These are phyloP conservation scores for Macropus fuliginosus DNA, from an alignment of 2,797 vertebrate species.

Conservation along the genomic window DNA sequence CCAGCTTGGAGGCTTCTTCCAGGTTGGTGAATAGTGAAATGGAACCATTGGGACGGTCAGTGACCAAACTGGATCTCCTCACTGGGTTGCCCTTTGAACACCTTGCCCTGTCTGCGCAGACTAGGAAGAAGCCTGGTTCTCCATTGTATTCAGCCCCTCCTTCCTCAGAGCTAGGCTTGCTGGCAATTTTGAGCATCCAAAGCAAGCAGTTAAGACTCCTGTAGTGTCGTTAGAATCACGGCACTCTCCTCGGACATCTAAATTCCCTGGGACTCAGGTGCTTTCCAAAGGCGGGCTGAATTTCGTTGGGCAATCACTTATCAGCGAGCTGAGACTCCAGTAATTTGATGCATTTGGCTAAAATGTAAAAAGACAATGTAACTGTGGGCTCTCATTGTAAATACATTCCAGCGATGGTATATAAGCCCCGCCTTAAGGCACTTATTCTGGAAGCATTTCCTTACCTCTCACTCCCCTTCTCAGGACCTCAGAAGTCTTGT, in stretches of 20 bases:
- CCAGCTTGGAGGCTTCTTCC: too few species aligned
- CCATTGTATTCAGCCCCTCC: constrained; percentile 60
- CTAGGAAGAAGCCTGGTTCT: constrained; percentile 69
- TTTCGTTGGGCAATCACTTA: constrained; percentile 52
- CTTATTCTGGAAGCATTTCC: constrained; percentile 51
- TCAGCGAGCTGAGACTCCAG: constrained; percentile 11
- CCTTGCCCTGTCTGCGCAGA: constrained; percentile 47
- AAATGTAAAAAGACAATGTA: constrained; percentile 62
- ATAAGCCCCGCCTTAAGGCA: constrained; percentile 62
- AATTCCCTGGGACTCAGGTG: constrained; percentile 40
- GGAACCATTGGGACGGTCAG: not conserved
- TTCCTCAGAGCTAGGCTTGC: constrained; percentile 63
- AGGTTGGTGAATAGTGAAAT: not conserved
- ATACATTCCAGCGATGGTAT: constrained; percentile 68
- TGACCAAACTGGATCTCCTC: constrained; percentile 37
- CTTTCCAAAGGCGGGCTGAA: constrained; percentile 59
- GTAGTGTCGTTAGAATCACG: constrained; percentile 60
- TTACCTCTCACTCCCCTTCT: not conserved
- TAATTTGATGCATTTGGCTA: constrained; percentile 62
- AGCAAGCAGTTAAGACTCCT: constrained; percentile 67
- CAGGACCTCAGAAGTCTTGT: not conserved
- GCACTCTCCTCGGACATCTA: constrained; percentile 50
- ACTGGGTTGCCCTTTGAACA: constrained; percentile 45
- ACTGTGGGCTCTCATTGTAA: constrained; percentile 51
- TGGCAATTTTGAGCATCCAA: constrained; percentile 73